A percentile compares a stretch with the other conserved stretches of the same genome.
These are phyloP conservation scores for Paguma larvata DNA, from an alignment of 2,797 vertebrate genomes.

Conservation along the genomic window DNA sequence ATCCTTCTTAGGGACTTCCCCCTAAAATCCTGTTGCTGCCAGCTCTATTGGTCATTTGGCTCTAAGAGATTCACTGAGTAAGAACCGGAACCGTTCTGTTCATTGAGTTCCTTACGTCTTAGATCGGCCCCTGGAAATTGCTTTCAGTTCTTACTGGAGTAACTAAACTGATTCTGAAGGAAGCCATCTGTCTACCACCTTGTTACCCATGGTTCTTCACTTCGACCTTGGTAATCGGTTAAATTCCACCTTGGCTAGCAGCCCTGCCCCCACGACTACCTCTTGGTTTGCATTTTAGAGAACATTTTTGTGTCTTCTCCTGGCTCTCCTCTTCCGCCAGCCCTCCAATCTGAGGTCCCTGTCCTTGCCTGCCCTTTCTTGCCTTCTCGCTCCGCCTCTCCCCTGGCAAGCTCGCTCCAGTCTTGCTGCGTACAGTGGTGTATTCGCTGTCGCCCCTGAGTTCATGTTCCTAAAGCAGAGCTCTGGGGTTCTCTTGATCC, in stretches of 20 bases:
- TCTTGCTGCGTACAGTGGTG: neutral
- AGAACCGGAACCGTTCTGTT: neutral
- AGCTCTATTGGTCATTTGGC: neutral
- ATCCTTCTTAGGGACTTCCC: neutral
- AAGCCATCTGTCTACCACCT: neutral
- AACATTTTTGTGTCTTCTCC: neutral
- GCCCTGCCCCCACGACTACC: neutral
- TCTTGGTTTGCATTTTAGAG: neutral
- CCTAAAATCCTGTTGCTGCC: neutral
- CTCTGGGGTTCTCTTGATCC: neutral
- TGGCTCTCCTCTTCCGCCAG: neutral
- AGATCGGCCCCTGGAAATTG: neutral
- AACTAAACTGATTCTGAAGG: neutral
- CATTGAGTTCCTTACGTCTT: neutral
- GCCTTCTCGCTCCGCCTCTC: neutral
- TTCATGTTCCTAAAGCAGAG: neutral
- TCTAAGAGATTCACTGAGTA: neutral
- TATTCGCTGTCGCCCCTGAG: neutral
- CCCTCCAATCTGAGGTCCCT: neutral
- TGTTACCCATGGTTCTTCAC: neutral
- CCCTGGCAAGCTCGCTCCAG: neutral
- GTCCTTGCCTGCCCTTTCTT: neutral
- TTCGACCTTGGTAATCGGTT: neutral
- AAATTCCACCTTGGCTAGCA: neutral
- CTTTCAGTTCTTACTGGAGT: neutral